Evolutionary conservation across 2,113 vertebrate genomes (phyloP).

Genomic region (Bombycilla garrulus): DNA sequence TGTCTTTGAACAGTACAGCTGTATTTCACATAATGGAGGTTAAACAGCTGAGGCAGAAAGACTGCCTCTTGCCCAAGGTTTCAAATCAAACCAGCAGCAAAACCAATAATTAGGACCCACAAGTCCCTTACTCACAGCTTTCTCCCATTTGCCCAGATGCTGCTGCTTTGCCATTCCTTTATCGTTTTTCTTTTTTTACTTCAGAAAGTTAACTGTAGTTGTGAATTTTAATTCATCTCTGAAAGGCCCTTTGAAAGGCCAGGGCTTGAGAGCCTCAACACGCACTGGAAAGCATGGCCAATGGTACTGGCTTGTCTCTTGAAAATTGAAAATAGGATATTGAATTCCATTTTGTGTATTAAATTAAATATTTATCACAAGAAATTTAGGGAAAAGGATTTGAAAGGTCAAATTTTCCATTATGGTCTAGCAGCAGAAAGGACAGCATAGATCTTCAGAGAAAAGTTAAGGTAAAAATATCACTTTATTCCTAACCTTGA

Average conservation of each 20-base stretch:
- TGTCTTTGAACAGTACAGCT: background rate
- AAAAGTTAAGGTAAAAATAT: constrained; percentile 1
- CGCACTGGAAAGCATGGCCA: background rate
- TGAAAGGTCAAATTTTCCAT: constrained; percentile 52
- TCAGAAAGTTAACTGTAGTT: background rate
- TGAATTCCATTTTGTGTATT: background rate
- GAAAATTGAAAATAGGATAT: background rate
- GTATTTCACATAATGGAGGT: background rate
- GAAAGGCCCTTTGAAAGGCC: background rate
- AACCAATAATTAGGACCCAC: background rate
- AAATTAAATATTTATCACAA: constrained; percentile 45
- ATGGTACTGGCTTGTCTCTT: background rate
- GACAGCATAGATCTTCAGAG: constrained; percentile 7
- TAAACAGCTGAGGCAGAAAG: background rate
- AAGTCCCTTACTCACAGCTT: background rate
- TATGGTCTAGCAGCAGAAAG: background rate
- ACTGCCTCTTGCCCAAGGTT: background rate
- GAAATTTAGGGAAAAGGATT: constrained; percentile 8
- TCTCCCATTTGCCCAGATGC: background rate
- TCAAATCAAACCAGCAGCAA: background rate
- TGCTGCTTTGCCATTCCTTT: background rate
- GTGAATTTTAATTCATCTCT: background rate
- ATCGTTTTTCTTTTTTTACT: background rate
- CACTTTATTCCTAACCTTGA: background rate
- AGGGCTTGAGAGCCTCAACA: background rate